phyloP scores from a whole-genome alignment of 2,113 vertebrate species.

The Oryzias woworae region DNA sequence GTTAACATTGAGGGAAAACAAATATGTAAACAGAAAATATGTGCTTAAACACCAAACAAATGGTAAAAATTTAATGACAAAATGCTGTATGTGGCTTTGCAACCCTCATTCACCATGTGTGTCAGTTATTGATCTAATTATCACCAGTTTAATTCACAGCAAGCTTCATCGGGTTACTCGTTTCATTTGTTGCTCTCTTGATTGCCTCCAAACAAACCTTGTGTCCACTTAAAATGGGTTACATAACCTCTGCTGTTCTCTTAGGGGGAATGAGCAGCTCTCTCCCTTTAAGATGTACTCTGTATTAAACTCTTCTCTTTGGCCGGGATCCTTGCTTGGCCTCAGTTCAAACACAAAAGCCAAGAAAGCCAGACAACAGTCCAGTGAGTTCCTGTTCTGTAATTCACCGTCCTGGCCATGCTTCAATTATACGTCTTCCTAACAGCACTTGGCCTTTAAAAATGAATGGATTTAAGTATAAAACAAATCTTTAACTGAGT shows the following conservation, averaged over 20 bases:
- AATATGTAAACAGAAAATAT: neutral
- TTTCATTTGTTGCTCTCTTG: constrained; percentile 34
- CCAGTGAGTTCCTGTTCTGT: constrained; percentile 17
- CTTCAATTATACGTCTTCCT: constrained; percentile 11
- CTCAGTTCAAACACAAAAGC: constrained; percentile 40
- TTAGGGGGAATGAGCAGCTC: constrained; percentile 41
- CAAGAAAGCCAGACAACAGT: constrained; percentile 26
- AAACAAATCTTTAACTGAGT: neutral
- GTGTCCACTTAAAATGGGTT: constrained; percentile 67
- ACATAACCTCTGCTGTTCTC: constrained; percentile 67
- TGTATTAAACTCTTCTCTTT: constrained; percentile 65
- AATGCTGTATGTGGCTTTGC: constrained; percentile 1
- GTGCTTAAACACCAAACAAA: neutral
- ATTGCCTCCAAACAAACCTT: constrained; percentile 51
- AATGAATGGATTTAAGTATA: constrained; percentile 10
- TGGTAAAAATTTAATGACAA: constrained; percentile 4
- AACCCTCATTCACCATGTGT: neutral
- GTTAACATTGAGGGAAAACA: constrained; percentile 2
- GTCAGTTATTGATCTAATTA: constrained; percentile 14
- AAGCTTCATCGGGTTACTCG: constrained; percentile 22
- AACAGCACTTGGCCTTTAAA: constrained; percentile 15
- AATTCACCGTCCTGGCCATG: constrained; percentile 25
- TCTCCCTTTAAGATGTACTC: constrained; percentile 49
- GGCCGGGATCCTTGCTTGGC: constrained; percentile 62
- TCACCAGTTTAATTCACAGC: constrained; percentile 9